Base-by-base conservation (phyloP, 2,797 vertebrate genomes). In the Enteromius treurensis region DNA sequence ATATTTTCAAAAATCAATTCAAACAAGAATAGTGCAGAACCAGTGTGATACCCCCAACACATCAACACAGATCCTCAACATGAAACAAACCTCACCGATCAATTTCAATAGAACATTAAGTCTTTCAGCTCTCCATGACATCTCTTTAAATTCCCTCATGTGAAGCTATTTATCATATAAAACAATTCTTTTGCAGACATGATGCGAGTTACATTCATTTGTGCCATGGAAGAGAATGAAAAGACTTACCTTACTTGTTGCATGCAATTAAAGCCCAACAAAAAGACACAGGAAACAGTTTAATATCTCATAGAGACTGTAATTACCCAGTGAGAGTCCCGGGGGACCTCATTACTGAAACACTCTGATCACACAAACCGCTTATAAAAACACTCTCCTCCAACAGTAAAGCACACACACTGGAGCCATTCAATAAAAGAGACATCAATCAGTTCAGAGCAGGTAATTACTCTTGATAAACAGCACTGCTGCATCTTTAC, bases 291-390 rank as follows among this genome's bases (percentile, higher is more conserved):
- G 71, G 87, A 89, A 91, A 94, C 94, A 93, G 94, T 95, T 96
- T 95, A 95, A 95, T 94, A 95, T 95, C 95, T 95, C 94, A 92
- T 91, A 93, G 92, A 93, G 91, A 68, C 90, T 88, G 88, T 91
- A 95, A 95, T 94, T 95, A 96, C 95, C 93, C 94, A 92, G 93
- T 95, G 95, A 95, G 86, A 92, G 96, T 96, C 96, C 96, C 84
- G 89, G 64, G 95, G 95, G 97, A 96, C 91, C 96, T 96, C 92
- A 97, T 97, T 97, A 98, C 88, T 87, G 92, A 89, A 92, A 94
- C 93, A 90, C 94, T 93, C 94, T 93, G 94, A 93, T 95, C 94
- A 92, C 91, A 93, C 90, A 77, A 55, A 75, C 51, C 92, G 92
- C 94, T 96, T 93, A 94, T 88, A 95, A 91, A 95, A 95, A 95